Base-by-base conservation (phyloP, 2,797 vertebrate species). In the Rhinophrynus dorsalis region DNA sequence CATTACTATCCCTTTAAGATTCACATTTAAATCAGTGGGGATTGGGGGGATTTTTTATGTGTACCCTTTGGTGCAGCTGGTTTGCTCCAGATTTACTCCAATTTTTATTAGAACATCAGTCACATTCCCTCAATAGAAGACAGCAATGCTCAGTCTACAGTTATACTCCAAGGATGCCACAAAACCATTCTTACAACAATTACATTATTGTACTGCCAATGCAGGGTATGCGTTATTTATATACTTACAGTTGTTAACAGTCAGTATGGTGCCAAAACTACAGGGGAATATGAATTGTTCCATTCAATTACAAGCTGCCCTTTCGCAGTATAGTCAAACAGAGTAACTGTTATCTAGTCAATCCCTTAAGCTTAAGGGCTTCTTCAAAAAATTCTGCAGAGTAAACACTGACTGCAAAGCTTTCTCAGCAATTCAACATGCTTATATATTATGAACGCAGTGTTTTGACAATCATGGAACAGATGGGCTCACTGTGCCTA, bases 151-250 rank as follows among this genome's bases (percentile, higher is more conserved):
- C 45, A 55, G 59, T 38, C 9, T 37, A 57, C 48, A 63, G 68
- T 47, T 70, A 15, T 44, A 3, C 47, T 23, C 30, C 32, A 47
- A 76, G 42, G 45, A 23, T 15, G 3, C 21, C 55, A 37, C 59
- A 72, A 67, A 52, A 59, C 37, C 17, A 27, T 67, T 56, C 60
- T 58, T 72, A 54, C 21, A 62, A 60, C n/a, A 68, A 60, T 73
- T 67, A 73, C 62, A 69, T 63, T 55, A 58, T 58, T 74, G 73
- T 62, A 60, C 50, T 51, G n/a, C n/a, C 10, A 26, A n/a, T 33
- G 3, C 5, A 57, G 37, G 15, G 30, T 57, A n/a, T 62, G 27
- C 11, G 1, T 37, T 35, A 40, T 59, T 32, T 44, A 50, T 69
- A 44, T 44, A 55, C 50, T 32, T 56, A 52, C 30, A n/a, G 63